Conservation (phyloP, 2,888 invertebrate genomes). For the Tenthredo scrophulariae region DNA sequence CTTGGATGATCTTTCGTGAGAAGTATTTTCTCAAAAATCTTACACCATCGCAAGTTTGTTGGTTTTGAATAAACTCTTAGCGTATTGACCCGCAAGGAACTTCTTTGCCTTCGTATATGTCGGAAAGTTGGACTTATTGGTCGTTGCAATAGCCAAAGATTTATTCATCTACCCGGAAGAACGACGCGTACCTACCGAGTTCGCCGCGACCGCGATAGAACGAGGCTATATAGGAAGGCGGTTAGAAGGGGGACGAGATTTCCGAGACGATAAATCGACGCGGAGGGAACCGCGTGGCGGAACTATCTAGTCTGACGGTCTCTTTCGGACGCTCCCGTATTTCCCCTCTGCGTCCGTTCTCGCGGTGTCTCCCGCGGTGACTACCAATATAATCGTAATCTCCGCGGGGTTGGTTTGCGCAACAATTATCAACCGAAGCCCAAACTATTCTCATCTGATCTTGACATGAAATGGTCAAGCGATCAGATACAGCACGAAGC, state of each 20-base stretch:
- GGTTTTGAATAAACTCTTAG: background rate
- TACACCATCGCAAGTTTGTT: background rate
- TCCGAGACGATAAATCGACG: conserved; percentile 65
- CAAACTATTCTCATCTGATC: background rate
- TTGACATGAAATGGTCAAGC: background rate
- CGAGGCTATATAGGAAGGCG: conserved; percentile 28
- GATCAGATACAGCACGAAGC: background rate
- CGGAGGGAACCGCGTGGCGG: conserved; percentile 71
- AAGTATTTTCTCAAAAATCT: background rate
- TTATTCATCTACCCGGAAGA: conserved; percentile 47
- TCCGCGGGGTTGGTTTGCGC: background rate
- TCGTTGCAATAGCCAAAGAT: background rate
- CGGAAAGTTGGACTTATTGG: background rate
- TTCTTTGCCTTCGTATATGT: background rate
- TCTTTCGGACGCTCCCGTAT: conserved; percentile 58
- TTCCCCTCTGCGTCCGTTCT: conserved; percentile 47
- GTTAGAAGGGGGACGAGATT: conserved; percentile 50
- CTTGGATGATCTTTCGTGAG: background rate
- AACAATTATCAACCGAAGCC: background rate
- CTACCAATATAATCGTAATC: background rate
- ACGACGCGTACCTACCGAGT: conserved; percentile 13
- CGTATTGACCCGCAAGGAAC: background rate
- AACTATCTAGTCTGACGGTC: conserved; percentile 70
- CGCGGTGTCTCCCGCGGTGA: conserved; percentile 31
- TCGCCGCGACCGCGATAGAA: conserved; percentile 36